Evolutionary conservation across 2,888 invertebrate species (phyloP).

Genomic region (Dermolepida albohirtum): DNA sequence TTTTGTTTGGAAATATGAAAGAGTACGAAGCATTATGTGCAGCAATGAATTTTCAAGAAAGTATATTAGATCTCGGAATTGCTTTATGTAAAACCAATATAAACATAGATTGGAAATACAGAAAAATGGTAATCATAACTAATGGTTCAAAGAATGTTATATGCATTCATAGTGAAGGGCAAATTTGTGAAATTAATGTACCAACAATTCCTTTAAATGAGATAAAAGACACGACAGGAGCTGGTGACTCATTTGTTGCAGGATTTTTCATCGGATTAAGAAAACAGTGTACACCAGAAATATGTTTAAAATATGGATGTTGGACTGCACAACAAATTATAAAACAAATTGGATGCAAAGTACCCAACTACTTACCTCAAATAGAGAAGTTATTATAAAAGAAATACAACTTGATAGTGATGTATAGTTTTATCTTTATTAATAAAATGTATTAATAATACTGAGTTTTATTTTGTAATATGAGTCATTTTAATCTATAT

Average conservation of each 20-base stretch:
- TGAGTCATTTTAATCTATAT: no score
- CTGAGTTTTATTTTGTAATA: no score
- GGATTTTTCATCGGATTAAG: conserved; percentile 69
- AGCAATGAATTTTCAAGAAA: conserved; percentile 54
- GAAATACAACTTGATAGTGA: conserved; percentile 16
- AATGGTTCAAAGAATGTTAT: conserved; percentile 71
- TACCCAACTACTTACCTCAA: conserved; percentile 57
- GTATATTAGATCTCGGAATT: conserved; percentile 50
- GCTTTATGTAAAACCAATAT: conserved; percentile 47
- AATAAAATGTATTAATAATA: background rate
- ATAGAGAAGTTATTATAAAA: conserved; percentile 17
- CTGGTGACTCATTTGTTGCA: conserved; percentile 72
- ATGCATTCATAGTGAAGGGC: conserved; percentile 58
- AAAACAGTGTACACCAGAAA: conserved; percentile 59
- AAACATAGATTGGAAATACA: conserved; percentile 48
- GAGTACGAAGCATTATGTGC: conserved; percentile 67
- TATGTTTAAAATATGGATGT: conserved; percentile 65
- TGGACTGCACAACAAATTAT: conserved; percentile 66
- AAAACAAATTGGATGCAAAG: conserved; percentile 66
- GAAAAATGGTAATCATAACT: conserved; percentile 73
- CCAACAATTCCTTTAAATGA: conserved; percentile 61
- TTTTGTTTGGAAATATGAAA: conserved; percentile 70
- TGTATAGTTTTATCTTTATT: conserved; percentile 12
- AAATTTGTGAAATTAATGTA: conserved; percentile 56
- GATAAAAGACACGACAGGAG: conserved; percentile 71